These are phyloP conservation scores for Trachelus tabidus DNA, from an alignment of 2,888 invertebrate genomes.

Conservation along the genomic window DNA sequence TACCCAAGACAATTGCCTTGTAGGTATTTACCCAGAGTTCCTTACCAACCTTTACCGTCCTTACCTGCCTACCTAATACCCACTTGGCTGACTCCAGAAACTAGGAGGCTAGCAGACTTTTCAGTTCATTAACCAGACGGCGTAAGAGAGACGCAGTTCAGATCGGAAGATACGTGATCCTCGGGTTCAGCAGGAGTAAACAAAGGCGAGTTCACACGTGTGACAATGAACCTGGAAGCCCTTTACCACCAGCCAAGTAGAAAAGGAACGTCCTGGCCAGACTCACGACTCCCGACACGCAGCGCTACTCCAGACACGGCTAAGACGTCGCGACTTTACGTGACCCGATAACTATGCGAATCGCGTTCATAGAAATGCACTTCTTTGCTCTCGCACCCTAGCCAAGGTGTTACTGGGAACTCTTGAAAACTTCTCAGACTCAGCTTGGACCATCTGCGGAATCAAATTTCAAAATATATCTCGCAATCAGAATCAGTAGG, in stretches of 20 bases:
- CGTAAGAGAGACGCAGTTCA: conserved; percentile 42
- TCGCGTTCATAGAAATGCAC: conserved; percentile 29
- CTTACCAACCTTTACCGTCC: not conserved
- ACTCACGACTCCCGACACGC: conserved; percentile 1
- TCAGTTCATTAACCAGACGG: conserved; percentile 49
- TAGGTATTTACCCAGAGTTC: not conserved
- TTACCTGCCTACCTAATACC: not conserved
- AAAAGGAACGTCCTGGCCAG: not conserved
- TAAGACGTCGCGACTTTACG: conserved; percentile 39
- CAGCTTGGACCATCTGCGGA: not conserved
- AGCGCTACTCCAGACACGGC: conserved; percentile 29
- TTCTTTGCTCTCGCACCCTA: not conserved
- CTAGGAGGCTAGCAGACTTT: conserved; percentile 11
- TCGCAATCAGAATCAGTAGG: not conserved
- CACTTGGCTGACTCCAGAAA: not conserved
- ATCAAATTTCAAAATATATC: not conserved
- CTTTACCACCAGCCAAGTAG: conserved; percentile 15
- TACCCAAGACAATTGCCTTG: not conserved
- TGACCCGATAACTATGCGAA: conserved; percentile 48
- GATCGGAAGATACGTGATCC: conserved; percentile 44
- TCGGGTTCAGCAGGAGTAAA: conserved; percentile 39
- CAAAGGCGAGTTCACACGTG: conserved; percentile 52
- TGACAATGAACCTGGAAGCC: conserved; percentile 57
- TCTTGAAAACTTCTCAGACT: not conserved
- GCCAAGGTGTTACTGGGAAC: not conserved